Conservation (phyloP, 1,140 invertebrate species). For the Andrena cerasifolii region DNA sequence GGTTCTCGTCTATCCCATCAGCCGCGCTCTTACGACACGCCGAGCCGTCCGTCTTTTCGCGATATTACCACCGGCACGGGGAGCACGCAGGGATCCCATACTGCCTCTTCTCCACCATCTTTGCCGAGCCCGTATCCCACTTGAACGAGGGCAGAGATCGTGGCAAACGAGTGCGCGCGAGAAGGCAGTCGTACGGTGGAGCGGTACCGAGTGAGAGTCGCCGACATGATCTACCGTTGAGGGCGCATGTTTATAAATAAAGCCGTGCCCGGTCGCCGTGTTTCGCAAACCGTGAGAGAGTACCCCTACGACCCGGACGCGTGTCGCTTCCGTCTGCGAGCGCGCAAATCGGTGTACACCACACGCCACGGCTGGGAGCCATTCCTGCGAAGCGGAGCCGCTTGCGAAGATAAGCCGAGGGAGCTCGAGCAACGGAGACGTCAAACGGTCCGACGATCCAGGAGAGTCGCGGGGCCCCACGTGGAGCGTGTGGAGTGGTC, state of each 20-base stretch:
- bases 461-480: not conserved
- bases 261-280: slow-evolving; percentile 21
- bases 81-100: too few species aligned
- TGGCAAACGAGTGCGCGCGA: not conserved
- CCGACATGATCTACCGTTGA: slow-evolving; percentile 74
- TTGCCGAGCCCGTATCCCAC: not conserved
- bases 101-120: not conserved
- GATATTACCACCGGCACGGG: slow-evolving; percentile 2
- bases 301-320: not conserved
- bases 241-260: slow-evolving; percentile 27
- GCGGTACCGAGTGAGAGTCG: slow-evolving; percentile 42
- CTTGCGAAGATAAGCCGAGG: too few species aligned
- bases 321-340: not conserved
- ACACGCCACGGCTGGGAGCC: not conserved
- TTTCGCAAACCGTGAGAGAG: not conserved
- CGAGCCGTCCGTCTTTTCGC: slow-evolving; percentile 8
- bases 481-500: slow-evolving; percentile 5
- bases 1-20: slow-evolving; percentile 28
- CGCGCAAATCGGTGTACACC: not conserved
- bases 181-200: slow-evolving; percentile 2
- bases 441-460: too few species aligned
- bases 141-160: not conserved
- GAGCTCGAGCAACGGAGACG: not conserved
- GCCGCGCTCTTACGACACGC: not conserved
- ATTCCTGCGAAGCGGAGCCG: too few species aligned